Conservation (phyloP, 2,113 vertebrate species). For the Cryptomyrus ogoouensis region DNA sequence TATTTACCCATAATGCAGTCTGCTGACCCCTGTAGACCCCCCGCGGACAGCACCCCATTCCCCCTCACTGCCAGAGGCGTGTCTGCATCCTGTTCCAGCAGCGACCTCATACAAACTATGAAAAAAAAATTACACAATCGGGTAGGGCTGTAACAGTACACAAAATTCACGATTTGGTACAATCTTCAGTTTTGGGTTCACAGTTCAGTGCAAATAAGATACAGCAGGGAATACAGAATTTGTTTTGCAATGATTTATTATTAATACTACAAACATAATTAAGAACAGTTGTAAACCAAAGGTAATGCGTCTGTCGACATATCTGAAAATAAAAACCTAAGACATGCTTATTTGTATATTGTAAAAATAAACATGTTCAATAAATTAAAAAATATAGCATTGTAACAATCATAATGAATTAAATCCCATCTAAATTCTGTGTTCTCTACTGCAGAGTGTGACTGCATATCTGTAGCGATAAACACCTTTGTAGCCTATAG, state of each 20-base stretch:
- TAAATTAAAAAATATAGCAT: not conserved
- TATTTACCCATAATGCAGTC: conserved; percentile 2
- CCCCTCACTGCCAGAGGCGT: not conserved
- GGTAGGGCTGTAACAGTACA: not conserved
- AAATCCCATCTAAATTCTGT: not conserved
- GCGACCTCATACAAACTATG: not conserved
- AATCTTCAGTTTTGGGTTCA: not conserved
- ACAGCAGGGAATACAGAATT: not conserved
- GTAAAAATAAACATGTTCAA: not conserved
- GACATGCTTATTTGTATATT: not conserved
- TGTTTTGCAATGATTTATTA: not conserved
- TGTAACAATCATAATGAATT: not conserved
- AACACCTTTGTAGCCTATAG: not conserved
- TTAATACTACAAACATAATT: not conserved
- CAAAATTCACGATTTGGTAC: not conserved
- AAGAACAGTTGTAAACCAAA: not conserved
- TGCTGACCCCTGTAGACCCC: not conserved
- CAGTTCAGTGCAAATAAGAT: not conserved
- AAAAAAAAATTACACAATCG: not conserved
- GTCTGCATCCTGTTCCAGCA: not conserved
- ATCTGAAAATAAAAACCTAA: not conserved
- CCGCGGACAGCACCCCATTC: not conserved
- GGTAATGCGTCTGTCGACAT: not conserved
- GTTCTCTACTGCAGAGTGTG: not conserved
- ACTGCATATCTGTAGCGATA: not conserved